Evolutionary conservation across 1,140 invertebrate species (phyloP), one percentile per base, ranked within the genome.

Genomic region (Pachypsylla venusta): DNA sequence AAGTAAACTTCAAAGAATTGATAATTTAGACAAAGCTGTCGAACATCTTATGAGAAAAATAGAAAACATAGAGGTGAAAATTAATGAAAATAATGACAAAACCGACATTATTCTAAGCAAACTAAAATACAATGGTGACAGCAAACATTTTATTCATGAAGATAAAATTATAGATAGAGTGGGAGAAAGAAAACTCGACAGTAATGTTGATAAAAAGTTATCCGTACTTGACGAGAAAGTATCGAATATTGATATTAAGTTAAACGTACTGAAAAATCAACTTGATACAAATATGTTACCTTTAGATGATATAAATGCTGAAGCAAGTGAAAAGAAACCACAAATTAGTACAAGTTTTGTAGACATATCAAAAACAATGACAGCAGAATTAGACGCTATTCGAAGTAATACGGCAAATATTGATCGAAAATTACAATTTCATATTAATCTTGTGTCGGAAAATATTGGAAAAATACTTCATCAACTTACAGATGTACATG

Each of bases 11-110:
- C 84, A 89, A 67, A 76, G 87, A 60, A 88, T 90, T 64, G 88
- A 90, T 68, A 89, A 87, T 69, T 69, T 92, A 48, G 88, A 90
- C 67, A 84, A 85, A 69, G 87, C 86, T 0, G 83, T 90, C 0
- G 86, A 90, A 67, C 83, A 88, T 67, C 70, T 92, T 53, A 88
- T 88, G 82, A 74, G 86, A 64, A 73, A 86, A 66, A 82, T 91
- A 0, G 87, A 90, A 71, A 79, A 79, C 3, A 70, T 91, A 22
- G 87, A 90, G 69, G 83, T 79, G 4, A 75, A 84, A 54, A 82
- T 91, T 0, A 83, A 83, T 54, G 83, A 87, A 65, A 89, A 88
- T 68, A 84, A 89, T 42, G 82, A 85, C 54, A 89, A 88, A 75
- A 88, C 86, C 0, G 86, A 88, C 63, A 79, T 82, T 0, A 83